Percentiles rank a stretch among this genome's conserved stretches.
These are phyloP conservation scores for Siphlonurus alternatus DNA, from an alignment of 2,888 invertebrate genomes.

Conservation along the genomic window DNA sequence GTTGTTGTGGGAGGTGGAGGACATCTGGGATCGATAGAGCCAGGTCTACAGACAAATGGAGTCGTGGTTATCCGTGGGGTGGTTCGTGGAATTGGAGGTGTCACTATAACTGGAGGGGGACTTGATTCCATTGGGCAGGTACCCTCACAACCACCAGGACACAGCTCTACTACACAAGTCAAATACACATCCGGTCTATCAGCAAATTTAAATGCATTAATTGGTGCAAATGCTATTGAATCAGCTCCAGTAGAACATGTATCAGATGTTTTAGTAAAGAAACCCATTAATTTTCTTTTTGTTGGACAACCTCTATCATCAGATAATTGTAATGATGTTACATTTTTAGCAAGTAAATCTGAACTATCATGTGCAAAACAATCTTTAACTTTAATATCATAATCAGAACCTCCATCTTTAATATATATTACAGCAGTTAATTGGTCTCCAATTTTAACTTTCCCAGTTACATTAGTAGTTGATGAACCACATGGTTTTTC, in stretches of 20 bases:
- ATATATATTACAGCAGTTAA: constrained; percentile 16
- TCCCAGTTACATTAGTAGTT: constrained; percentile 14
- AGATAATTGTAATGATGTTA: constrained; percentile 15
- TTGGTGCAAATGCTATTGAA: constrained; percentile 15
- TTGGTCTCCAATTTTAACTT: constrained; percentile 16
- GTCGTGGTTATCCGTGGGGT: constrained; percentile 4
- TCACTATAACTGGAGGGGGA: constrained; percentile 2
- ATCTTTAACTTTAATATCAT: constrained; percentile 16
- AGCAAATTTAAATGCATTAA: constrained; percentile 18
- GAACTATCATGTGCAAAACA: constrained; percentile 17
- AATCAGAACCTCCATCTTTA: constrained; percentile 13
- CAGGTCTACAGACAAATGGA: constrained; percentile 9
- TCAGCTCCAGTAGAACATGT: constrained; percentile 16
- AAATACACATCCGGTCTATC: constrained; percentile 16
- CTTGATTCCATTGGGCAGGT: constrained; percentile 9
- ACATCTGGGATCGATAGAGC: constrained; percentile 17
- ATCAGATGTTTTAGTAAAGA: constrained; percentile 14
- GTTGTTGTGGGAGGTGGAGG: constrained; percentile 15
- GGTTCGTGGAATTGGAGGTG: constrained; percentile 3
- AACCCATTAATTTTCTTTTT: constrained; percentile 17
- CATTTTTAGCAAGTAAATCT: constrained; percentile 14
- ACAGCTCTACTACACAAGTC: constrained; percentile 16
- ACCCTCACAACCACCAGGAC: constrained; percentile 14
- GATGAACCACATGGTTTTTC: constrained; percentile 15
- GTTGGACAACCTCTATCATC: constrained; percentile 17